Conservation (phyloP, 2,888 invertebrate genomes). For the Trilocha varians region DNA sequence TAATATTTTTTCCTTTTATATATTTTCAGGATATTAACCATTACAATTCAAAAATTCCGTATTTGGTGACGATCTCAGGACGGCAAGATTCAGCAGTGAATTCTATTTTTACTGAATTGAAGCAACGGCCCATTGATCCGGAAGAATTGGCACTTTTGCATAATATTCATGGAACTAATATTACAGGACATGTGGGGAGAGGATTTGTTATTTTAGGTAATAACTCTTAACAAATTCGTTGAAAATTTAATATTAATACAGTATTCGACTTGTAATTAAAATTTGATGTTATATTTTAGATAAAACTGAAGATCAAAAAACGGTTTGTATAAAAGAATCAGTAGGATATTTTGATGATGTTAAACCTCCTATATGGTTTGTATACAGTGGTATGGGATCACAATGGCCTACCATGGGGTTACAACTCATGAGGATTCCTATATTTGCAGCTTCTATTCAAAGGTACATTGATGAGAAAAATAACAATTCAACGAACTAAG, state of each 20-base stretch:
- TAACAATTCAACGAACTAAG: conserved; percentile 18
- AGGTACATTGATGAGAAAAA: conserved; percentile 50
- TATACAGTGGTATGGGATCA: conserved; percentile 78
- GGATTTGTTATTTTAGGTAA: too few species aligned
- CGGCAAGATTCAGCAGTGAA: too few species aligned
- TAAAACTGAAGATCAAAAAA: conserved; percentile 11
- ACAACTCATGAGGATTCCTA: conserved; percentile 67
- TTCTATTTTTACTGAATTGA: conserved; percentile 35
- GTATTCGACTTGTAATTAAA: too few species aligned
- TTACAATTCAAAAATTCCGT: conserved; percentile 37
- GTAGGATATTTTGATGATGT: conserved; percentile 20
- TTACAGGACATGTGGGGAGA: conserved; percentile 72
- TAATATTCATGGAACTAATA: conserved; percentile 47
- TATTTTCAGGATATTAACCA: conserved; percentile 13
- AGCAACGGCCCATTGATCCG: too few species aligned
- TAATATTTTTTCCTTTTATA: too few species aligned
- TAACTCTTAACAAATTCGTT: conserved; percentile 74
- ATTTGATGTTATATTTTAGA: too few species aligned
- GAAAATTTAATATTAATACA: conserved; percentile 52
- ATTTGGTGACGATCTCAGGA: too few species aligned
- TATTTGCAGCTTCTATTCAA: too few species aligned
- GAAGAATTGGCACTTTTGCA: conserved; percentile 56
- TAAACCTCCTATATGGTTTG: too few species aligned
- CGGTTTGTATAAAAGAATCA: too few species aligned
- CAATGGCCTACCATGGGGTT: conserved; percentile 76